phyloP scores from a whole-genome alignment of 2,888 invertebrate species.

The Dolichomitus sp. region DNA sequence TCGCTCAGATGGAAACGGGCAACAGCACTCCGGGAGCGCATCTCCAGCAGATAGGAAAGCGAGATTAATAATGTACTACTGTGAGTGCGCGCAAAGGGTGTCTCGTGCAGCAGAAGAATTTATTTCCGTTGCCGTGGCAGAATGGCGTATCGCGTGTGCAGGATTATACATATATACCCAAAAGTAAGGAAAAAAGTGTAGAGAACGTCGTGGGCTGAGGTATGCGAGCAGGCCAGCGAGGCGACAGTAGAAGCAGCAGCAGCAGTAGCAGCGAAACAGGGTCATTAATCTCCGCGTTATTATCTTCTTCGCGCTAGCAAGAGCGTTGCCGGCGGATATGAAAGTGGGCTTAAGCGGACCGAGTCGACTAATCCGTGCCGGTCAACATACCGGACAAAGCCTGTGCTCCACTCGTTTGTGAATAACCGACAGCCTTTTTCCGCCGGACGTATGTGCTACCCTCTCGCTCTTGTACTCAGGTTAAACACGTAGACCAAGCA shows the following conservation, averaged over 20 bases:
- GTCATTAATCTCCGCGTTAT: constrained; percentile 68
- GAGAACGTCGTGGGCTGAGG: constrained; percentile 52
- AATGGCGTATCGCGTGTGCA: constrained; percentile 28
- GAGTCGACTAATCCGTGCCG: constrained; percentile 73
- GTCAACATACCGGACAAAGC: constrained; percentile 75
- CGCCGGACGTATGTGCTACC: constrained; percentile 29
- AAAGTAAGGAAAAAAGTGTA: constrained; percentile 1
- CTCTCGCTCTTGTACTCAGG: constrained; percentile 17
- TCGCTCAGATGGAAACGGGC: constrained; percentile 25
- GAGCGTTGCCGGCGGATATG: constrained; percentile 63
- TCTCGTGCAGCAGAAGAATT: constrained; percentile 38
- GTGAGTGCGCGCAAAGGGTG: constrained; percentile 31
- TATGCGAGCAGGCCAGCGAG: constrained; percentile 47
- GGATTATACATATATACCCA: not conserved
- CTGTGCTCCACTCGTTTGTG: constrained; percentile 57
- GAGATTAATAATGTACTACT: constrained; percentile 60
- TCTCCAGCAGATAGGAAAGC: constrained; percentile 37
- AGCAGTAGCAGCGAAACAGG: constrained; percentile 48
- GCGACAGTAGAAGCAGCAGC: constrained; percentile 23
- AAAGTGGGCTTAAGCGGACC: constrained; percentile 60
- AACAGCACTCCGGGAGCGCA: constrained; percentile 2
- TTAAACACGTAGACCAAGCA: constrained; percentile 11
- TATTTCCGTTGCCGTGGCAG: constrained; percentile 37
- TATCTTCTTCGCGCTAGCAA: constrained; percentile 64
- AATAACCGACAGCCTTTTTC: constrained; percentile 63